Evolutionary conservation across 2,113 vertebrate species (phyloP), one percentile per base, ranked within the genome.

Genomic region (Dicaeum eximium): DNA sequence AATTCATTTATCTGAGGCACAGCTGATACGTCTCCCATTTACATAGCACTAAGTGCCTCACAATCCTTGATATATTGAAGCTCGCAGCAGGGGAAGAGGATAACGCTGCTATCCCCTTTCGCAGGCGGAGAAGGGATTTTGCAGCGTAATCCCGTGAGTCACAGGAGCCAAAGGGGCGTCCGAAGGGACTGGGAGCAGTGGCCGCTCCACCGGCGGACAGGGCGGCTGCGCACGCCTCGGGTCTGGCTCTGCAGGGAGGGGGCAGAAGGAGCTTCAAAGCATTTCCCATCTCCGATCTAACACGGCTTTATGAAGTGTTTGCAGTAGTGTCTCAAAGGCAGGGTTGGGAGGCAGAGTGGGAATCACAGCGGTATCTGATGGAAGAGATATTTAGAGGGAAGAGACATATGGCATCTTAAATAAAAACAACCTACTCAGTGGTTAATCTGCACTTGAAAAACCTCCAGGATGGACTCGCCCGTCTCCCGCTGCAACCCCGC

Each of bases 1-100:
- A 96, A 92, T 95, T 95, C 95, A 95, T 97, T 96, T 95, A 94
- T 95, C 93, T 96, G 94, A 91, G 91, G 93, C 94, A 81, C 96
- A 96, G 95, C 95, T 94, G 96, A 96, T 97, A 91, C 6, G 78
- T 93, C 94, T 92, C 89, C 93, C 95, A 94, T 93, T 95, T 95
- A 91, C 94, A 95, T 95, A 91, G 93, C 74, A 85, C 89, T 95
- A 95, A 96, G 87, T 93, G 94, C 87, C 90, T 94, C 90, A n/a
- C 81, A 77, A 27, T 74, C 93, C 93, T 57, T 91, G 88, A 93
- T 90, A 73, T 73, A 92, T 93, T 62, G 84, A 50, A 93, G 90
- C 95, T 97, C 87, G 9, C 80, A 86, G 95, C 45, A 45, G 92
- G 88, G 71, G 80, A 48, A 54, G 35, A 45, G 93, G 95, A 71